Base-by-base conservation (phyloP, 1,140 invertebrate genomes). In the Eciton burchellii region DNA sequence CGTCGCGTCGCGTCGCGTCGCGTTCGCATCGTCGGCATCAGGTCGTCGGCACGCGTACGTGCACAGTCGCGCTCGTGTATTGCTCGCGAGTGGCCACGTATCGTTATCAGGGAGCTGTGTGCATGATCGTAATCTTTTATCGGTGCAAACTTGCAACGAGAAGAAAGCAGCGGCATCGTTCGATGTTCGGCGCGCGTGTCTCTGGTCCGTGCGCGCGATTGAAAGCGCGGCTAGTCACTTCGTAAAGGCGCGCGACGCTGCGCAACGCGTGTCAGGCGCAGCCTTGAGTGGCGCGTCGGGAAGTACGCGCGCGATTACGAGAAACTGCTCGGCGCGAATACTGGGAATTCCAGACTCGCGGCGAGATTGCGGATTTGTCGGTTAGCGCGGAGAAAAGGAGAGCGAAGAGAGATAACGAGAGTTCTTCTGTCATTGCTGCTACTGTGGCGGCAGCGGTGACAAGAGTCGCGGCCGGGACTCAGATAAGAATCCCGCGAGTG, bases 401-500 rank as follows among this genome's bases (percentile, higher is more conserved):
- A 19, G 11, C 19, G 12, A 2, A 54, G 12, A 57, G 26, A 26
- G 59, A 12, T 26, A 49, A 49, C 47, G 49, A 35, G 43, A 29
- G 56, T 26, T 43, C 5, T 49, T 24, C 8, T 6, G 5, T 1
- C 21, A 41, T 4, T 1, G 41, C 41, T 65, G 41, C 3, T 19
- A 11, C 43, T 29, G 12, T 24, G 70, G 12, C 54, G 41, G 11
- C 24, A 24, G 6, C 59, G 59, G 14, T 11, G 74, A 57, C 63
- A 79, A 57, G 52, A 79, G 21, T 71, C 56, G 56, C 79, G 43
- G 60, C 26, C 29, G 26, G 68, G 6, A n/a, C n/a, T n/a, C 35
- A 81, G 79, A 81, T 81, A 81, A 81, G 70, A 12, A 81, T 35
- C 29, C 68, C 77, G 65, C 24, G 77, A 35, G 68, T 43, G 62